These are phyloP conservation scores for Eupithecia abbreviata DNA, from an alignment of 2,888 invertebrate genomes.

Conservation along the genomic window DNA sequence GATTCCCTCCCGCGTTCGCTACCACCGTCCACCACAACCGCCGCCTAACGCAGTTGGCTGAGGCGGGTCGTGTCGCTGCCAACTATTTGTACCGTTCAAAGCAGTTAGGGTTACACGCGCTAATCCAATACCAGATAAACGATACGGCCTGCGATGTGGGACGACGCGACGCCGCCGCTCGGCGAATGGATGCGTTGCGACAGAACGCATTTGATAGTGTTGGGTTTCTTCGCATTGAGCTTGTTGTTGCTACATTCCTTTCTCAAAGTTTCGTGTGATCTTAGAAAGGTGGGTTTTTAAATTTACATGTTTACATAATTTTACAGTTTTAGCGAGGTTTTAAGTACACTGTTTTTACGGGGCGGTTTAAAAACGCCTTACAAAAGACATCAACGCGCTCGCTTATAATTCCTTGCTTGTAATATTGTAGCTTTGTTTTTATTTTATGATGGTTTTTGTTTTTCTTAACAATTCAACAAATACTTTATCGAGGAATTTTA, in stretches of 20 bases:
- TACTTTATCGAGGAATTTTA: neutral
- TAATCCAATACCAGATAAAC: conserved; percentile 69
- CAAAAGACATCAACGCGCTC: conserved; percentile 31
- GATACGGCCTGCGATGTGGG: conserved; percentile 61
- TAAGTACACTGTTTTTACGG: neutral
- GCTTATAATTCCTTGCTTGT: neutral
- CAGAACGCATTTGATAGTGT: conserved; percentile 42
- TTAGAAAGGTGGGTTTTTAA: neutral
- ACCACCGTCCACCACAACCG: neutral
- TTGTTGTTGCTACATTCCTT: conserved; percentile 16
- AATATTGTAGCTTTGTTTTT: neutral
- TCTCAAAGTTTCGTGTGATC: conserved; percentile 1
- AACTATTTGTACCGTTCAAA: conserved; percentile 78
- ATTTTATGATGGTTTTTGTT: neutral
- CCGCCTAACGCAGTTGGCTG: conserved; percentile 5
- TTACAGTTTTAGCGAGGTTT: neutral
- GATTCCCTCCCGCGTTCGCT: neutral
- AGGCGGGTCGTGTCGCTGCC: conserved; percentile 58
- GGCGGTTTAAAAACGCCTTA: neutral
- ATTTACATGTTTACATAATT: neutral
- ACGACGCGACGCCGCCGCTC: conserved; percentile 44
- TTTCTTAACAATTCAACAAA: neutral
- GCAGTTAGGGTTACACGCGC: conserved; percentile 70
- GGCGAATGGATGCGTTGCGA: conserved; percentile 49
- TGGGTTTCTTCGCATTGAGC: conserved; percentile 17